These are phyloP conservation scores for Carettochelys insculpta DNA, from an alignment of 2,113 vertebrate species.

Conservation along the genomic window DNA sequence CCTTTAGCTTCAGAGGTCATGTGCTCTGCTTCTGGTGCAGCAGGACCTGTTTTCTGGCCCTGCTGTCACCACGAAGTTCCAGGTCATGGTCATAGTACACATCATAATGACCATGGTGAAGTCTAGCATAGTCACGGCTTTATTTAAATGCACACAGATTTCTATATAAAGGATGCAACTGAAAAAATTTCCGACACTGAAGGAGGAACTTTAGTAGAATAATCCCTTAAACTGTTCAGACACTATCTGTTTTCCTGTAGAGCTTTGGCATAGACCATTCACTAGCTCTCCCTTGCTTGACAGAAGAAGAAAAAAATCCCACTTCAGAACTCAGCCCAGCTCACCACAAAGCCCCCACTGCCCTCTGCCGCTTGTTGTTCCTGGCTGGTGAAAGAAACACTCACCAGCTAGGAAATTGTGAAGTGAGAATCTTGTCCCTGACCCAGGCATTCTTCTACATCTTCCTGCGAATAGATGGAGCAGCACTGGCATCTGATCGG, in stretches of 20 bases:
- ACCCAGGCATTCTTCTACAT: neutral
- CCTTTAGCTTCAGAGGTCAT: neutral
- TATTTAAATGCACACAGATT: neutral
- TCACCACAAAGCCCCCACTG: neutral
- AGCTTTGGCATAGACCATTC: neutral
- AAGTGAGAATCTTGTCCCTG: neutral
- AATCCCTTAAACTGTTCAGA: neutral
- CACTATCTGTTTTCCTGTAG: neutral
- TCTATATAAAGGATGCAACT: neutral
- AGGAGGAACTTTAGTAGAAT: conserved; percentile 12
- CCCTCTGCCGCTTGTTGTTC: neutral
- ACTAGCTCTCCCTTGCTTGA: neutral
- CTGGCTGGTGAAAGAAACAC: neutral
- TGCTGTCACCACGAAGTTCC: neutral
- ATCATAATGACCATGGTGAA: neutral
- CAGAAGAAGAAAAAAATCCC: neutral
- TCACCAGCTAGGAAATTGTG: neutral
- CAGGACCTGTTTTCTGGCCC: neutral
- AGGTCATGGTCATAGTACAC: neutral
- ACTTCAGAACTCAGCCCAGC: neutral
- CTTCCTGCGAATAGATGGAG: accelerated
- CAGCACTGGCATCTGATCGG: neutral
- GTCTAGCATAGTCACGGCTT: neutral
- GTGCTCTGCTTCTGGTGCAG: neutral
- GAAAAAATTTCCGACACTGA: neutral